Percentiles rank a stretch among this genome's conserved stretches.
Evolutionary conservation across 1,140 invertebrate species (phyloP).

Genomic region (Amyelois transitella): DNA sequence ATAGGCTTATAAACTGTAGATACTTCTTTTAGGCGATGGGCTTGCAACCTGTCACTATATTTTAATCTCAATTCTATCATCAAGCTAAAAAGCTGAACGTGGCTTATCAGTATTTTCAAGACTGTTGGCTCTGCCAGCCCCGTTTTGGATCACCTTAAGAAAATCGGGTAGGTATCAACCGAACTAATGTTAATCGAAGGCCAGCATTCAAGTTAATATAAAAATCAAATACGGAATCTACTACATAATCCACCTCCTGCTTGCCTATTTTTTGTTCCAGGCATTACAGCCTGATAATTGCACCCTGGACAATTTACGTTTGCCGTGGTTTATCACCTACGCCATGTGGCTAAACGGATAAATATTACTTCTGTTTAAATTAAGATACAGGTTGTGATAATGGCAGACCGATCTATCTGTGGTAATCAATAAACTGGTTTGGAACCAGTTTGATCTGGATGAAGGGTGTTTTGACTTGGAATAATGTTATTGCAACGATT

Average conservation of each 20-base stretch:
- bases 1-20: too few species aligned
- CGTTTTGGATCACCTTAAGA: too few species aligned
- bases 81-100: too few species aligned
- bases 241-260: not conserved
- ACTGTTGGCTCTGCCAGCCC: too few species aligned
- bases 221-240: not conserved
- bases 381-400: not conserved
- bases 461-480: not conserved
- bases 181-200: too few species aligned
- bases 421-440: not conserved
- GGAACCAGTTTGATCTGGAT: not conserved
- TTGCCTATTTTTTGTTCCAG: not conserved
- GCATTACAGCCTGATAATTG: not conserved
- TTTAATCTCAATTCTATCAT: too few species aligned
- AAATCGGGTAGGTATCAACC: too few species aligned
- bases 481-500: too few species aligned
- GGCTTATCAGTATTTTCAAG: too few species aligned
- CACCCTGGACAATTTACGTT: not conserved
- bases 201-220: too few species aligned
- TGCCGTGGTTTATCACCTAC: not conserved
- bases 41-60: too few species aligned
- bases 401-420: not conserved
- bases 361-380: not conserved
- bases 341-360: not conserved
- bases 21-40: too few species aligned